These are phyloP conservation scores for Taurulus bubalis DNA, from an alignment of 2,113 vertebrate species.

Conservation along the genomic window DNA sequence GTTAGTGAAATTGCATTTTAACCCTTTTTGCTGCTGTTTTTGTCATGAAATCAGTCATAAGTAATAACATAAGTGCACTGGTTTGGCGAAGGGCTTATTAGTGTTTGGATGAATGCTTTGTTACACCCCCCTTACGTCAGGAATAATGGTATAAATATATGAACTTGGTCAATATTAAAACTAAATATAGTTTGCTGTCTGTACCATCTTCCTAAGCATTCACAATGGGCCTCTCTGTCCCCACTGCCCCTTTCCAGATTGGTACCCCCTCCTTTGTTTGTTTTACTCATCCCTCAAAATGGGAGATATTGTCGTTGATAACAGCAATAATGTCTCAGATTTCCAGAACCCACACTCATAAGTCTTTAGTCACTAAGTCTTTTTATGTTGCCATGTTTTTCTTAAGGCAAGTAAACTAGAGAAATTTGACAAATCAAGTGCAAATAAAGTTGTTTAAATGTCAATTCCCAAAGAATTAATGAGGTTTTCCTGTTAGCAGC, in stretches of 20 bases:
- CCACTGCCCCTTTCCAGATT: too few relatives aligned
- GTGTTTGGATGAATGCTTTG: neutral
- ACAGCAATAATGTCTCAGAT: neutral
- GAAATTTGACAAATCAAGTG: neutral
- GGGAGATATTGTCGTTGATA: neutral
- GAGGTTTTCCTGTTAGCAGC: neutral
- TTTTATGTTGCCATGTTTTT: neutral
- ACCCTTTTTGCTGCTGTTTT: neutral
- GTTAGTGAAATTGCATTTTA: neutral
- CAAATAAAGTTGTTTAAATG: constrained; percentile 1
- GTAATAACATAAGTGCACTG: neutral
- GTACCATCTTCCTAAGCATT: neutral
- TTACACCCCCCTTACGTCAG: neutral
- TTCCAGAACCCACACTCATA: neutral
- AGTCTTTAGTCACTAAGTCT: neutral
- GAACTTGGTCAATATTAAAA: neutral
- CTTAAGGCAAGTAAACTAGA: neutral
- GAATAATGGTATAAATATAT: neutral
- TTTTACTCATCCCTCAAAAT: neutral
- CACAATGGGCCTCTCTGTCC: neutral
- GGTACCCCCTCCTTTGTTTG: neutral
- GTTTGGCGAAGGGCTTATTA: neutral
- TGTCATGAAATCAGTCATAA: neutral
- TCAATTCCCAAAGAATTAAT: neutral
- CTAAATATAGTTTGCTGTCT: neutral